A percentile compares a stretch with the other conserved stretches of the same genome.
Evolutionary conservation across 2,888 invertebrate genomes (phyloP).

Genomic region (Hirtodrosophila confusa): DNA sequence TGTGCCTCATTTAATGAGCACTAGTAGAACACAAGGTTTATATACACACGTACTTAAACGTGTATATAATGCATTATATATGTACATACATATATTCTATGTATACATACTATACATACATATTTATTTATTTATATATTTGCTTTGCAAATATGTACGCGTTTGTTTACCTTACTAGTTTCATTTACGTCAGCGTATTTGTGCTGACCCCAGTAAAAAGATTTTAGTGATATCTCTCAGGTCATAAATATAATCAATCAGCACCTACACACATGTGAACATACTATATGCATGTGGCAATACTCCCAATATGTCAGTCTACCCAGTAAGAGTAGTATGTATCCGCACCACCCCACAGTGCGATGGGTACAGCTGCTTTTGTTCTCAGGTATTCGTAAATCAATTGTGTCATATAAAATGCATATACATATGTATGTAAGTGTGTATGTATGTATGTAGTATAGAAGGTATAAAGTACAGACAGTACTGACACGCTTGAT

Average conservation of each 20-base stretch:
- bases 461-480: no score
- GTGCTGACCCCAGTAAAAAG: conserved; percentile 5
- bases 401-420: conserved; percentile 13
- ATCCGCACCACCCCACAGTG: neutral
- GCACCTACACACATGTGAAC: neutral
- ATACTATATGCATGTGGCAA: neutral
- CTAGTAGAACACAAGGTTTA: neutral
- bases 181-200: conserved; percentile 10
- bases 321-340: neutral
- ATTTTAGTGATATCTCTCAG: conserved; percentile 15
- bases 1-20: conserved; percentile 11
- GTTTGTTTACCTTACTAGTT: neutral
- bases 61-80: neutral
- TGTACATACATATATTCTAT: no score
- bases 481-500: no score
- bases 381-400: conserved; percentile 24
- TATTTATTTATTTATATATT: neutral
- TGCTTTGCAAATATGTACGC: neutral
- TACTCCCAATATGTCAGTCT: neutral
- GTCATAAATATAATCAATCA: conserved; percentile 8
- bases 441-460: no score
- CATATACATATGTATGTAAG: neutral
- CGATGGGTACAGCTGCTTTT: conserved; percentile 30
- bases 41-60: neutral
- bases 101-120: neutral